phyloP scores from a whole-genome alignment of 2,113 vertebrate genomes.

The Cepphus grylle region DNA sequence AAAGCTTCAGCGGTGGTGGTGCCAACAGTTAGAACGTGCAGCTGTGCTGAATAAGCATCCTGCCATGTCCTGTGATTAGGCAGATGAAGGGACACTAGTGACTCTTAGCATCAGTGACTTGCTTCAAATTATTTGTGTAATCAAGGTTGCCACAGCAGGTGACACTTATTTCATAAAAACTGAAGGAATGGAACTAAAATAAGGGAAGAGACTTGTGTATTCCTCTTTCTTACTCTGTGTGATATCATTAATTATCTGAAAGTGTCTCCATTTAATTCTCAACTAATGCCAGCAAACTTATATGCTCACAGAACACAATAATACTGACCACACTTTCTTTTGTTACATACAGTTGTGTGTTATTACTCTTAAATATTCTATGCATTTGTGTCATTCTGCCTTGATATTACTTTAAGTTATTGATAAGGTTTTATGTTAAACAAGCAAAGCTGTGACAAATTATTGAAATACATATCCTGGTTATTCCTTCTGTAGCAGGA shows the following conservation, averaged over 20 bases:
- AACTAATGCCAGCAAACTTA: background rate
- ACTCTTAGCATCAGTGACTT: background rate
- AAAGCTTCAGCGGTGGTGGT: background rate
- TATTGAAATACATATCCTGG: background rate
- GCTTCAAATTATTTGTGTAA: background rate
- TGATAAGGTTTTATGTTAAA: background rate
- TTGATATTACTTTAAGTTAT: background rate
- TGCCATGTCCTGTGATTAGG: accelerated
- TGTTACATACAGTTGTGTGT: background rate
- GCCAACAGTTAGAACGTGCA: background rate
- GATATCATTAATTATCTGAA: background rate
- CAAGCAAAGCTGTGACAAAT: background rate
- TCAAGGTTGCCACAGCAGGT: background rate
- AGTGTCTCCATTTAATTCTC: background rate
- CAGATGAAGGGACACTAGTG: background rate
- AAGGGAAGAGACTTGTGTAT: background rate
- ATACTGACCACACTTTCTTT: background rate
- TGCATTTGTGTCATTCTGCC: background rate
- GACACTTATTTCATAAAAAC: background rate
- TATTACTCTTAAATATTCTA: background rate
- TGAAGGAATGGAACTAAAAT: background rate
- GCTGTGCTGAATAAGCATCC: background rate
- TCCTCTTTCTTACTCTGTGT: background rate
- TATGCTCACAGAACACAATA: background rate
- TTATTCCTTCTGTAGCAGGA: background rate